Evolutionary conservation across 1,140 invertebrate species (phyloP).

Genomic region (Paraescarpia echinospica): DNA sequence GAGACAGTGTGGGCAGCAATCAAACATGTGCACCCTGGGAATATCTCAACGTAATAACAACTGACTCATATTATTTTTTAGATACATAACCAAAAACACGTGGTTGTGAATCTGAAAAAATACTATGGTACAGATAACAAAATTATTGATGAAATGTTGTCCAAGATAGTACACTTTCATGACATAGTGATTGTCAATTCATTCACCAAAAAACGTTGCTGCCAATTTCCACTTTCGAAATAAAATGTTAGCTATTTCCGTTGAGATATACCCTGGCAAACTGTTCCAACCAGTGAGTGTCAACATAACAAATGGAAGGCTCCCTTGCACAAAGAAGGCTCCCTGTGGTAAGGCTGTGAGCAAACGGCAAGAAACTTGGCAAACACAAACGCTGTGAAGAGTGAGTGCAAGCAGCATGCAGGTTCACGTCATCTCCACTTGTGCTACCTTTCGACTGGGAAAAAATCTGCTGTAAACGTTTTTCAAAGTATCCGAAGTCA

Average conservation of each 20-base stretch:
- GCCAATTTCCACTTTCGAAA: neutral
- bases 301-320: neutral
- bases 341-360: too few species aligned
- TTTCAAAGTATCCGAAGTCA: constrained; percentile 18
- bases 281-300: neutral
- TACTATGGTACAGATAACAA: neutral
- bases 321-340: too few species aligned
- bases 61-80: neutral
- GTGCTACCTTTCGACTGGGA: neutral
- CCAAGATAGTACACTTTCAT: neutral
- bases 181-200: neutral
- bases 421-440: neutral
- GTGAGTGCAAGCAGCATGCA: neutral
- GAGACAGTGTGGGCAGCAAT: neutral
- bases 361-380: neutral
- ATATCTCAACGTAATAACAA: neutral
- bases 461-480: constrained; percentile 11
- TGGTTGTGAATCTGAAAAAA: neutral
- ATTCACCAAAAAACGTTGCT: neutral
- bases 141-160: neutral
- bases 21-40: neutral
- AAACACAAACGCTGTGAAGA: neutral
- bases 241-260: neutral
- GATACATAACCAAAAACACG: neutral
- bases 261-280: neutral